Percentiles rank a stretch among this genome's conserved stretches.
phyloP scores from a whole-genome alignment of 2,113 vertebrate genomes.

The Serranochromis macrocephalus region DNA sequence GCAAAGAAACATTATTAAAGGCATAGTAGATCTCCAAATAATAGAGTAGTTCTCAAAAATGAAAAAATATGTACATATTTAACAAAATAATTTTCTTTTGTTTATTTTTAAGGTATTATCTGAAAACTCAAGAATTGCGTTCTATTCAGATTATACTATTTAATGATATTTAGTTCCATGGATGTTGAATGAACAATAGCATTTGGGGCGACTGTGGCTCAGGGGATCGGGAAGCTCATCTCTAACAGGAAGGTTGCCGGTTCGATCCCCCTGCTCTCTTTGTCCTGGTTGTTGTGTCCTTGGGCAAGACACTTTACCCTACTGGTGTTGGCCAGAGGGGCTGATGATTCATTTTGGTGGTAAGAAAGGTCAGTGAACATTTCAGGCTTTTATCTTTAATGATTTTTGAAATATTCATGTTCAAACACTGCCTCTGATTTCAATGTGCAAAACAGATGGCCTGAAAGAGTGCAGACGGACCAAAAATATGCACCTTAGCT shows the following conservation, averaged over 20 bases:
- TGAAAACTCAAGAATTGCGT: neutral
- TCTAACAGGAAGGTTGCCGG: accelerated
- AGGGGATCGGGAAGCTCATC: neutral
- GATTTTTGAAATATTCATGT: neutral
- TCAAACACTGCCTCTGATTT: neutral
- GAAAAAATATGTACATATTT: neutral
- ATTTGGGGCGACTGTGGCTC: neutral
- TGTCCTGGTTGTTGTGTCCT: neutral
- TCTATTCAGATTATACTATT: neutral
- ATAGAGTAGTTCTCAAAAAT: accelerated
- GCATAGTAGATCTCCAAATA: neutral
- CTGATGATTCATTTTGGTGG: accelerated
- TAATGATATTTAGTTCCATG: neutral
- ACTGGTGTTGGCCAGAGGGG: neutral
- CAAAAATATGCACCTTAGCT: neutral
- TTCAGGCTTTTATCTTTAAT: neutral
- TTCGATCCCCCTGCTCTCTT: accelerated
- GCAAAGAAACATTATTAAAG: neutral
- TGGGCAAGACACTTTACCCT: neutral
- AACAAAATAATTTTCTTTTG: accelerated
- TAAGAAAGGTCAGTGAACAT: neutral
- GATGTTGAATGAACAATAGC: accelerated
- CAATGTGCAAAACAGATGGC: neutral
- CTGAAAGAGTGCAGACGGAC: neutral
- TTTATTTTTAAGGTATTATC: neutral